These are phyloP conservation scores for Orchestes rusci DNA, from an alignment of 2,888 invertebrate genomes.

Conservation along the genomic window DNA sequence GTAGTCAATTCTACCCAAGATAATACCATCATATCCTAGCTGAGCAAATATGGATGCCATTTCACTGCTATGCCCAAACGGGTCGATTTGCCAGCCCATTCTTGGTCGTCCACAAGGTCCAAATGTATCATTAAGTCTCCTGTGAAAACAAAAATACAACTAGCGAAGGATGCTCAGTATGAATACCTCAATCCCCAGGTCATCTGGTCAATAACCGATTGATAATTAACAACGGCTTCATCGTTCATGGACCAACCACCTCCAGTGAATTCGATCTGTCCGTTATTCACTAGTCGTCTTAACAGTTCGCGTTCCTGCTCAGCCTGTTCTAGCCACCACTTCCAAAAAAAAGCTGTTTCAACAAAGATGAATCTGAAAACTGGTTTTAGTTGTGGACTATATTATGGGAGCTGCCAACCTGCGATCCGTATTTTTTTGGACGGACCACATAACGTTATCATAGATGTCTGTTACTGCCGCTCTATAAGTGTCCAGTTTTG, in stretches of 20 bases:
- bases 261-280: slow-evolving; percentile 55
- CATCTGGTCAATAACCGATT: slow-evolving; percentile 64
- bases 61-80: too few relatives aligned
- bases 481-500: not conserved
- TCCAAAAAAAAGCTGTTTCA: slow-evolving; percentile 71
- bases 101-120: slow-evolving; percentile 68
- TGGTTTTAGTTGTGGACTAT: too few relatives aligned
- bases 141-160: too few relatives aligned
- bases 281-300: slow-evolving; percentile 52
- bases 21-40: slow-evolving; percentile 66
- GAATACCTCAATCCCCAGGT: slow-evolving; percentile 38
- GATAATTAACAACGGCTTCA: slow-evolving; percentile 61
- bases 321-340: slow-evolving; percentile 70
- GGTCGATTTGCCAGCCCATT: too few relatives aligned
- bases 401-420: too few relatives aligned
- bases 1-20: slow-evolving; percentile 64
- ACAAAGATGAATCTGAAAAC: slow-evolving; percentile 67
- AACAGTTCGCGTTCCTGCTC: slow-evolving; percentile 50
- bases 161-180: not conserved
- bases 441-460: slow-evolving; percentile 5
- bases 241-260: slow-evolving; percentile 58
- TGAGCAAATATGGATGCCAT: slow-evolving; percentile 58
- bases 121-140: slow-evolving; percentile 59
- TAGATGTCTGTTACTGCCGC: slow-evolving; percentile 7
- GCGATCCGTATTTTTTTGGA: slow-evolving; percentile 56